Conservation (phyloP, 2,797 vertebrate genomes). For the Phoeniculus purpureus region DNA sequence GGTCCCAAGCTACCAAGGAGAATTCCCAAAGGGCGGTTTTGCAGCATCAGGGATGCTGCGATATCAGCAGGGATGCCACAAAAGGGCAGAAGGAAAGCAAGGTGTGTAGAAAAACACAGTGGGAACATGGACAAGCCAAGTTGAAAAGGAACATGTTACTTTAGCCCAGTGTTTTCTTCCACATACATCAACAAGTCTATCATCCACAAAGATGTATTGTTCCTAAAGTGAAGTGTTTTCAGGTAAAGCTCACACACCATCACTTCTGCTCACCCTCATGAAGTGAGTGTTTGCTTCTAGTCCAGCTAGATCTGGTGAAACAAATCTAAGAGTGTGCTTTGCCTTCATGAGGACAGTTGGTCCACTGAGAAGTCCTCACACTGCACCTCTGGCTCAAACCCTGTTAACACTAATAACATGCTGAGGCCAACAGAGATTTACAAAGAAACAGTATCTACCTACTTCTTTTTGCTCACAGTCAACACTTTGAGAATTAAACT, state of each 20-base stretch:
- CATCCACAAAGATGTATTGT: neutral
- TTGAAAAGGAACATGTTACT: neutral
- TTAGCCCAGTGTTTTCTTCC: neutral
- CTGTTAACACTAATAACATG: accelerated
- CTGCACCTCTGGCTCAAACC: neutral
- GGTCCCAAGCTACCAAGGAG: neutral
- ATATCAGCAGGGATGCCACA: neutral
- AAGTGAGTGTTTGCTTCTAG: neutral
- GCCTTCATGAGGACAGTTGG: neutral
- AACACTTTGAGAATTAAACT: neutral
- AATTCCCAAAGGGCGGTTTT: neutral
- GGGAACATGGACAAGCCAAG: neutral
- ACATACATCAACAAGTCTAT: neutral
- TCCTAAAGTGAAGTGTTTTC: neutral
- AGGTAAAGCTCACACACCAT: neutral
- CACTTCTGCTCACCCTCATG: neutral
- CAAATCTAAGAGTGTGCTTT: neutral
- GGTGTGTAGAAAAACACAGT: neutral
- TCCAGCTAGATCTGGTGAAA: neutral
- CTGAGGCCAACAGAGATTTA: neutral
- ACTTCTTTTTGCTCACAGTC: neutral
- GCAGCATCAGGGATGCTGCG: neutral
- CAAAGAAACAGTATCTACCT: neutral
- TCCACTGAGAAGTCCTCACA: neutral
- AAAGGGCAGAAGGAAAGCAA: neutral